Evolutionary conservation across 2,888 invertebrate species (phyloP), one percentile per base, ranked within the genome.

Genomic region (Cryptocephalus primarius): DNA sequence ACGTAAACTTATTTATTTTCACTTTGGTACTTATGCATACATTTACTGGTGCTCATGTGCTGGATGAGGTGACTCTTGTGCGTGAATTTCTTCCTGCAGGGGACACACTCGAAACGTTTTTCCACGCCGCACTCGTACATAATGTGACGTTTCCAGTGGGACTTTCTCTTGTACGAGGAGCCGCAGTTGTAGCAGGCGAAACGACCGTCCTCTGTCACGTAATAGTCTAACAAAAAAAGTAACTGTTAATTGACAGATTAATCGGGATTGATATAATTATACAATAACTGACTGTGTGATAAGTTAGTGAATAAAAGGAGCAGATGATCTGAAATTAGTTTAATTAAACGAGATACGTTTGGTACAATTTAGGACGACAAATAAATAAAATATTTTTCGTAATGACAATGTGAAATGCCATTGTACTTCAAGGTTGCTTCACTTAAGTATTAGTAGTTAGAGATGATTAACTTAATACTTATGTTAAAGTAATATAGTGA

Each of bases 101-200:
- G 33, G 11, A n/a, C 12, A 32, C 79, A 79, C 47, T 66, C 65
- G 55, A 76, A 75, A 38, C 71, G 72, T 1, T 78, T 77, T 52
- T 70, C 71, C 47, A 75, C 72, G 41, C 78, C 77, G 56, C 79
- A 79, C 57, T 79, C 78, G 55, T 74, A 72, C 47, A 72, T 72
- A 50, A 76, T 57, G 57, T 80, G 79, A 10, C 76, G 43, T 31
- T 13, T 9, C 14, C 33, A 43, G 9, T 43, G 43, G 14, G 9
- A 11, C 10, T 40, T 40, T 11, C 40, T 40, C 14, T 45, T 45
- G 33, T 40, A 45, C 1, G 45, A 45, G 10, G 32, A 40, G 3
- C 45, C 45, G 13, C 45, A 45, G n/a, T n/a, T 32, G 8, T 12
- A 31, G n/a, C 45, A 45, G 40, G 40, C 45, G 32, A 32, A 40